These are phyloP conservation scores for Hydrocynus forskahlii DNA, from an alignment of 2,797 vertebrate species.

Conservation along the genomic window DNA sequence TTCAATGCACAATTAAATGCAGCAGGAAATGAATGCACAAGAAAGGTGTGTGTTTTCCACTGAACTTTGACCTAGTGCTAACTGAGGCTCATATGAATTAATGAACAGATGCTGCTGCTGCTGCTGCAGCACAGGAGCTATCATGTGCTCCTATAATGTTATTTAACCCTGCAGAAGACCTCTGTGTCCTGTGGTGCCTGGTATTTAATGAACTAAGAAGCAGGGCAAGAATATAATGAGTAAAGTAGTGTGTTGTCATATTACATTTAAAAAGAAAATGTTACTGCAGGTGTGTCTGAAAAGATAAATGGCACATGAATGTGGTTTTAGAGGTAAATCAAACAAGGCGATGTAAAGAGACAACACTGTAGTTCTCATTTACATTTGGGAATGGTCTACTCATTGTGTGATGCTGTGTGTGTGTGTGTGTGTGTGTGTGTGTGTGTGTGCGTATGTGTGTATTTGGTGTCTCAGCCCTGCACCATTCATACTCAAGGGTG, in stretches of 20 bases:
- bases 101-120: constrained; percentile 5
- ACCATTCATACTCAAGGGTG: constrained; percentile 28
- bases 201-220: not conserved
- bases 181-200: not conserved
- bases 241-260: not conserved
- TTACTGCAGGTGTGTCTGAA: not conserved
- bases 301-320: no score
- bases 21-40: not conserved
- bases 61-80: not conserved
- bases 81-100: not conserved
- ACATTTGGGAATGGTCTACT: not conserved
- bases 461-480: not conserved
- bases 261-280: not conserved
- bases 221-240: not conserved
- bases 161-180: not conserved
- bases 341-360: not conserved
- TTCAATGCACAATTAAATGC: not conserved
- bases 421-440: not conserved
- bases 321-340: not conserved
- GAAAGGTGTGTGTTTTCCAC: not conserved
- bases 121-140: not conserved
- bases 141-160: not conserved
- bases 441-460: no score
- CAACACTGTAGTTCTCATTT: not conserved
- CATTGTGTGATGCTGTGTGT: not conserved